phyloP scores from a whole-genome alignment of 2,797 vertebrate genomes.

The Eulemur coronatus region DNA sequence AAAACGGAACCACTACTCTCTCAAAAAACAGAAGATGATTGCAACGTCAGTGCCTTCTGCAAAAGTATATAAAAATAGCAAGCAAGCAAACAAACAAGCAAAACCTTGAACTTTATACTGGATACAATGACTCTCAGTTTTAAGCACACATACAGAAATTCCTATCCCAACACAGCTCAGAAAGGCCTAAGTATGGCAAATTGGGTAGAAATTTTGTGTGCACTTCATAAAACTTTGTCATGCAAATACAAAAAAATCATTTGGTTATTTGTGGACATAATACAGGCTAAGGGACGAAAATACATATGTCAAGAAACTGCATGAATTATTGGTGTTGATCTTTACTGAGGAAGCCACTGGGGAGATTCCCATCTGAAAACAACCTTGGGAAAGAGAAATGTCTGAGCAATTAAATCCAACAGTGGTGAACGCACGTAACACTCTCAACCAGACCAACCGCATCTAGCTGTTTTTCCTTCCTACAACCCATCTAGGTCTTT shows the following conservation, averaged over 20 bases:
- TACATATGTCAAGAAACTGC: neutral
- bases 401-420: neutral
- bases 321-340: neutral
- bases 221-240: neutral
- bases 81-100: neutral
- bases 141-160: neutral
- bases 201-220: neutral
- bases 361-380: conserved; percentile 31
- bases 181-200: neutral
- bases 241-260: neutral
- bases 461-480: neutral
- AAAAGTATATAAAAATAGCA: neutral
- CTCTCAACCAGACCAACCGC: neutral
- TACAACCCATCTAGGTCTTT: neutral
- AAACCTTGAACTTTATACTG: neutral
- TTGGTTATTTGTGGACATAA: conserved; percentile 11
- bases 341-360: neutral
- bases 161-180: neutral
- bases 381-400: conserved; percentile 7
- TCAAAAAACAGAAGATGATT: neutral
- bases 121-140: neutral
- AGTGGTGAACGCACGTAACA: neutral
- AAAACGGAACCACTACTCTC: neutral
- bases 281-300: neutral
- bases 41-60: neutral